Percentiles rank a stretch among this genome's conserved stretches.
Conservation (phyloP, 2,888 invertebrate genomes). For the Tethea ocularis region DNA sequence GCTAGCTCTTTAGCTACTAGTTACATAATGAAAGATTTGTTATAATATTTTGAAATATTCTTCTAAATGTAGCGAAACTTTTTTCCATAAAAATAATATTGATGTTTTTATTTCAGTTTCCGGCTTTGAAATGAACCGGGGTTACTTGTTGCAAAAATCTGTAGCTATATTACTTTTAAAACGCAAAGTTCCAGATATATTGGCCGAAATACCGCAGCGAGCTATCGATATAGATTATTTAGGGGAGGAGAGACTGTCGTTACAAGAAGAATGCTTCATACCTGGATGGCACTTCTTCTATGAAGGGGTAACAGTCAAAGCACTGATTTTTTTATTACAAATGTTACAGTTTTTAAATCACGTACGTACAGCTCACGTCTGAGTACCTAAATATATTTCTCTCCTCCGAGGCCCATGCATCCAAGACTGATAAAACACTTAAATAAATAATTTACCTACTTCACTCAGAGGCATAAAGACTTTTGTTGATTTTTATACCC, state of each 20-base stretch:
- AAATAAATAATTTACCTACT: no score
- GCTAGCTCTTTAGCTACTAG: no score
- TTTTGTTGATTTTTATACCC: no score
- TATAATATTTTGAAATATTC: background rate
- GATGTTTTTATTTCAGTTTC: conserved; percentile 6
- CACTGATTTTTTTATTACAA: no score
- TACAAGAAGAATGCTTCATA: conserved; percentile 68
- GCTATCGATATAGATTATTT: conserved; percentile 52
- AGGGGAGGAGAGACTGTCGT: conserved; percentile 39
- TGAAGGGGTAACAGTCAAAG: conserved; percentile 49
- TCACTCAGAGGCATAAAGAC: no score
- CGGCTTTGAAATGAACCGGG: conserved; percentile 30
- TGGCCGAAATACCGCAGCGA: conserved; percentile 59
- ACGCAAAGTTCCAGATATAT: conserved; percentile 56
- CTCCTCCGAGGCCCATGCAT: no score
- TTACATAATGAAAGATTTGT: no score
- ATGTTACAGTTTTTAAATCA: no score
- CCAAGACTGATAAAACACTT: no score
- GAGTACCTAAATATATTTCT: no score
- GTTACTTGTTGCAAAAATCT: conserved; percentile 58
- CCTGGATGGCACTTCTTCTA: conserved; percentile 74
- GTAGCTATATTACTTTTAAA: conserved; percentile 58
- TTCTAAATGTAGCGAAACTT: background rate
- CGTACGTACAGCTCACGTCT: no score
- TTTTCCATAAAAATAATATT: background rate